phyloP scores from a whole-genome alignment of 2,797 vertebrate species.

The Tragopan temminckii region DNA sequence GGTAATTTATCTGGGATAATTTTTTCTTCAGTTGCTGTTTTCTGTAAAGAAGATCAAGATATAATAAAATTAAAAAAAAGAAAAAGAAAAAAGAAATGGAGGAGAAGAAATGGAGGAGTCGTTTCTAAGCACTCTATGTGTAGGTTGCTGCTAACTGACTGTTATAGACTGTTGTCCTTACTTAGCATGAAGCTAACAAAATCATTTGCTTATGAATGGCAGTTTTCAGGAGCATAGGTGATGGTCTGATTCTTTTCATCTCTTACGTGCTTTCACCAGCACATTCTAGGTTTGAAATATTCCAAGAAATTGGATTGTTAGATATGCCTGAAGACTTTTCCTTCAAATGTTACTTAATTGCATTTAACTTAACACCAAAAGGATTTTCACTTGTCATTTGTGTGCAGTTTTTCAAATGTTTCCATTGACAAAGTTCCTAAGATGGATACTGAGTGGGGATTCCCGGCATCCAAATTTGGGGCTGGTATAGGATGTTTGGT shows the following conservation, averaged over 20 bases:
- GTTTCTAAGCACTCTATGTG: background rate
- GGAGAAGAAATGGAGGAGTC: background rate
- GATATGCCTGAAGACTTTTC: background rate
- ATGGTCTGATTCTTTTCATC: background rate
- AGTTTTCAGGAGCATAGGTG: background rate
- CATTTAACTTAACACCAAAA: background rate
- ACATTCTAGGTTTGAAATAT: background rate
- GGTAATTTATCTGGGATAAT: background rate
- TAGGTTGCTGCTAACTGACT: background rate
- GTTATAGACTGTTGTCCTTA: rapidly evolving
- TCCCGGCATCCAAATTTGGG: background rate
- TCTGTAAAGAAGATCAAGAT: background rate
- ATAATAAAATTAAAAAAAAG: background rate
- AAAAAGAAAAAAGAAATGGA: background rate
- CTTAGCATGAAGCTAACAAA: background rate
- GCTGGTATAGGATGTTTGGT: background rate
- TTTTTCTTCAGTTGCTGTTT: background rate
- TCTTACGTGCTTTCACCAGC: background rate
- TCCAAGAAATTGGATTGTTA: background rate
- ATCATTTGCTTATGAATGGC: background rate
- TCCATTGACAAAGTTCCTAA: background rate
- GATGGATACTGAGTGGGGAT: background rate
- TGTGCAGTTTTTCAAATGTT: background rate
- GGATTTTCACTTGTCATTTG: rapidly evolving
- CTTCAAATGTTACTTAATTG: background rate